Evolutionary conservation across 2,797 vertebrate species (phyloP).

Genomic region (Morelia viridis): DNA sequence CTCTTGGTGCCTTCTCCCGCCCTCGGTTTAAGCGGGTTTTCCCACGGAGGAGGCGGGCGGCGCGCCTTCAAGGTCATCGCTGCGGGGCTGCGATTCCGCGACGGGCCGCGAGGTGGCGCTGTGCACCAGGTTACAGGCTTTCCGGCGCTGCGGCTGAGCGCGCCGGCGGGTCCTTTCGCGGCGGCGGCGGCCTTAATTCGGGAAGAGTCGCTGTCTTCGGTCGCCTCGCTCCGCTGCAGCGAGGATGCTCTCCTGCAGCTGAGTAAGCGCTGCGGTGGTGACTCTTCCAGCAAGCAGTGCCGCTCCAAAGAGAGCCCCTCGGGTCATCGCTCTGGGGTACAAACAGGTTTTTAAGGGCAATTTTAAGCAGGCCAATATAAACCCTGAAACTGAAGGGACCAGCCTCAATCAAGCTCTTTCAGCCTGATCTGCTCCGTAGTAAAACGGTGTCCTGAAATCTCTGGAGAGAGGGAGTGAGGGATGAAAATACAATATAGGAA

Average conservation of each 20-base stretch:
- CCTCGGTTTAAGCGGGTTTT: background rate
- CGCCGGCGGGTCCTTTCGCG: background rate
- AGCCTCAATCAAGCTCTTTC: background rate
- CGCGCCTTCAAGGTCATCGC: background rate
- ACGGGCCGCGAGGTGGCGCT: background rate
- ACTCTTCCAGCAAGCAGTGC: background rate
- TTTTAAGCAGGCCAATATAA: background rate
- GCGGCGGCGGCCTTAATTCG: background rate
- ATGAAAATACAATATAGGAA: background rate
- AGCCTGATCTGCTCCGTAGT: background rate
- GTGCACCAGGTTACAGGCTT: accelerated
- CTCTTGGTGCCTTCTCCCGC: background rate
- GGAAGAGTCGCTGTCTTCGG: background rate
- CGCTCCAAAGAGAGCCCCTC: background rate
- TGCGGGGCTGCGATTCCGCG: background rate
- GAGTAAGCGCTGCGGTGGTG: background rate
- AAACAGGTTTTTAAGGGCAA: background rate
- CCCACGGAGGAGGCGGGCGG: background rate
- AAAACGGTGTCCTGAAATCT: background rate
- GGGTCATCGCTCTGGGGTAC: accelerated
- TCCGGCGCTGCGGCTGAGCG: background rate
- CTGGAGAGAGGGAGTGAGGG: background rate
- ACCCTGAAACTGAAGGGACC: background rate
- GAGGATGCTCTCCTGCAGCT: background rate
- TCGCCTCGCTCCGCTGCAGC: background rate